These are phyloP conservation scores for Tethea ocularis DNA, from an alignment of 2,888 invertebrate species.

Conservation along the genomic window DNA sequence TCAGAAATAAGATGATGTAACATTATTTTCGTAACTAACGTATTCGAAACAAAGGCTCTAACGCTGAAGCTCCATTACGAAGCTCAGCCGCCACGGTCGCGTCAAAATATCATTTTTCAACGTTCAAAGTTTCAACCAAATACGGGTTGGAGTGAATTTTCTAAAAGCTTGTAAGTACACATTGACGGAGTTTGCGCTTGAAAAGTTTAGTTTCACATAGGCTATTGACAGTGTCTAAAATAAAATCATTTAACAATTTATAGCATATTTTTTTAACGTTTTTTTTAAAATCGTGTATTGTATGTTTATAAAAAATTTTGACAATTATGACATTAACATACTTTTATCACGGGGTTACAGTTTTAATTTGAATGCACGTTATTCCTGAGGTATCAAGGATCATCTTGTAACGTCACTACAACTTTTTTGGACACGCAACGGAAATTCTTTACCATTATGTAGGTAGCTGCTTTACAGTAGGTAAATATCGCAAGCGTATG, in stretches of 20 bases:
- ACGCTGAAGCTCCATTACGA: background rate
- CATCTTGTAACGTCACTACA: no score
- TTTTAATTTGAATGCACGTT: no score
- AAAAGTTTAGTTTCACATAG: background rate
- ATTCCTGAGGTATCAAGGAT: no score
- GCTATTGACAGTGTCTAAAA: background rate
- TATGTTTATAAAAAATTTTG: no score
- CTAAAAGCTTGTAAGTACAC: background rate
- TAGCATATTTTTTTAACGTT: no score
- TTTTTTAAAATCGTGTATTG: no score
- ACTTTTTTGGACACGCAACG: no score
- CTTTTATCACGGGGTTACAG: no score
- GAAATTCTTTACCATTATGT: no score
- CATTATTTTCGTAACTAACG: background rate
- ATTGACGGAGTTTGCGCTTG: background rate
- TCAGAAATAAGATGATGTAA: background rate
- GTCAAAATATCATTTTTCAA: slow-evolving; percentile 4
- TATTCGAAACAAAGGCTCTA: background rate
- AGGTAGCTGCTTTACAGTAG: no score
- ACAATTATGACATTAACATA: no score
- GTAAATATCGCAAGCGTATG: background rate
- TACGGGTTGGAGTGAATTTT: background rate
- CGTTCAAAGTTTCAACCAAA: background rate
- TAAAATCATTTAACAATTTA: no score
- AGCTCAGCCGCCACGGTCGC: background rate